Percentiles rank a stretch among this genome's conserved stretches.
These are phyloP conservation scores for Leptura quadrifasciata DNA, from an alignment of 2,888 invertebrate genomes.

Conservation along the genomic window DNA sequence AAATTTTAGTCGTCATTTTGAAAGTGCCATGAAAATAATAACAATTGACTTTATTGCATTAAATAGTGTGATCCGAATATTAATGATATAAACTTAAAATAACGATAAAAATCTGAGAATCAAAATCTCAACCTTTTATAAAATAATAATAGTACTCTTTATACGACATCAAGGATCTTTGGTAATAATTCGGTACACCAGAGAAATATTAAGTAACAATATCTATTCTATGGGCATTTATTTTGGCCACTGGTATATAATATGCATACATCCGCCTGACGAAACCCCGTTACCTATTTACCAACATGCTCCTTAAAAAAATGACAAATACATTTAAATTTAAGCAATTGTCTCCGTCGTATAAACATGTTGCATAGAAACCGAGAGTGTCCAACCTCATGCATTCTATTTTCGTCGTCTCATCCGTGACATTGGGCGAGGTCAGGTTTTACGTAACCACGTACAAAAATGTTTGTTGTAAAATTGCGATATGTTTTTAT, in stretches of 20 bases:
- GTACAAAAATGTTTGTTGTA: slow-evolving; percentile 47
- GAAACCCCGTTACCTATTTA: slow-evolving; percentile 27
- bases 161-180: no score
- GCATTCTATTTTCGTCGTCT: slow-evolving; percentile 60
- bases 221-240: no score
- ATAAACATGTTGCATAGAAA: slow-evolving; percentile 57
- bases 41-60: no score
- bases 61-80: no score
- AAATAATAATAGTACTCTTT: no score
- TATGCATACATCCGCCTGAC: not conserved
- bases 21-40: no score
- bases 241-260: not conserved
- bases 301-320: slow-evolving; percentile 6
- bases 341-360: slow-evolving; percentile 15
- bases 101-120: no score
- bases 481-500: slow-evolving; percentile 3
- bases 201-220: no score
- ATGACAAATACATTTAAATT: slow-evolving; percentile 23
- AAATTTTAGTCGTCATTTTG: no score
- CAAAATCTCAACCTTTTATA: no score
- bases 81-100: no score
- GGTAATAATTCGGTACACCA: no score
- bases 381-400: slow-evolving; percentile 60
- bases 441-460: slow-evolving; percentile 72
- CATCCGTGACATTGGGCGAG: slow-evolving; percentile 71